Evolutionary conservation across 2,888 invertebrate genomes (phyloP).

Genomic region (Theodoxus fluviatilis): DNA sequence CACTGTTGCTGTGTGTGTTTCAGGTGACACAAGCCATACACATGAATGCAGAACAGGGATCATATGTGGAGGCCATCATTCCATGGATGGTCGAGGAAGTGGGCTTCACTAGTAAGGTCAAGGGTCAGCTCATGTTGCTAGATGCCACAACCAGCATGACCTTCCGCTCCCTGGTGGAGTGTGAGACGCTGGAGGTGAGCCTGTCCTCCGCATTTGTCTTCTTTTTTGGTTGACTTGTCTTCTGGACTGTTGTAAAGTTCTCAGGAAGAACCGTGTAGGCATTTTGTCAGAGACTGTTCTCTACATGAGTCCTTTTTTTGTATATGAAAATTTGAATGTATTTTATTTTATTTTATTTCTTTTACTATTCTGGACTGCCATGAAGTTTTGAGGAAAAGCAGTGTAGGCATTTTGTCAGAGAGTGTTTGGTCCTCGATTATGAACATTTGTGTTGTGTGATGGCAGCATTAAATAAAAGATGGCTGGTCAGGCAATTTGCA

Average conservation of each 20-base stretch:
- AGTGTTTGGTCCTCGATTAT: too few species aligned
- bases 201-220: too few species aligned
- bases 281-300: not conserved
- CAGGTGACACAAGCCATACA: slow-evolving; percentile 96
- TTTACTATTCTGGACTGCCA: not conserved
- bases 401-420: too few species aligned
- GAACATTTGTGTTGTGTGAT: too few species aligned
- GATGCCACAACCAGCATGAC: slow-evolving; percentile 95
- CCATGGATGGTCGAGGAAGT: slow-evolving; percentile 84
- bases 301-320: not conserved
- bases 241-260: too few species aligned
- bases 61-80: slow-evolving; percentile 93
- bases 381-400: not conserved
- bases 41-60: slow-evolving; percentile 92
- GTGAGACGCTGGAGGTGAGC: slow-evolving; percentile 83
- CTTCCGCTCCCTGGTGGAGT: slow-evolving; percentile 89
- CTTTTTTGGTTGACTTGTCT: too few species aligned
- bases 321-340: not conserved
- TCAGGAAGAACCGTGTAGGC: too few species aligned
- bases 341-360: not conserved
- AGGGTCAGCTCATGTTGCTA: slow-evolving; percentile 89
- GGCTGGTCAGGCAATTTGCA: too few species aligned
- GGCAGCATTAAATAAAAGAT: too few species aligned
- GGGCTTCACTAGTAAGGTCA: slow-evolving; percentile 89
- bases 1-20: not conserved